A percentile compares a stretch with the other conserved stretches of the same genome.
Evolutionary conservation across 2,888 invertebrate genomes (phyloP).

Genomic region (Hydriomena furcata): DNA sequence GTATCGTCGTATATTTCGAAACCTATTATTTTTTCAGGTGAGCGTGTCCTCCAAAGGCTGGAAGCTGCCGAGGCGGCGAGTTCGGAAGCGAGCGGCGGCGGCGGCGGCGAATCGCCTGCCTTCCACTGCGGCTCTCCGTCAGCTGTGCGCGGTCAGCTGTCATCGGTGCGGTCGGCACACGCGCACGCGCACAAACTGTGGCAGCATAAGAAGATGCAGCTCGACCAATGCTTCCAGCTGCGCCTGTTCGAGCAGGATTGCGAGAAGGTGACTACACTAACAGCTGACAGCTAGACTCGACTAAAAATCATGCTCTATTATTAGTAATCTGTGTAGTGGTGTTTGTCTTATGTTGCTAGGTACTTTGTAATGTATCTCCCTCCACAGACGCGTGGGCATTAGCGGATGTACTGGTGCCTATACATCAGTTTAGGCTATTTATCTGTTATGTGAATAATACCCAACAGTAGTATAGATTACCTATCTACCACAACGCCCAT

Average conservation of each 20-base stretch:
- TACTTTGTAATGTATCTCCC: too few species aligned
- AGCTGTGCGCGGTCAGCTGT: slow-evolving; percentile 91
- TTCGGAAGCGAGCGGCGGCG: slow-evolving; percentile 82
- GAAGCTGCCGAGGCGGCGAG: slow-evolving; percentile 76
- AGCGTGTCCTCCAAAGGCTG: slow-evolving; percentile 86
- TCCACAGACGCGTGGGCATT: too few species aligned
- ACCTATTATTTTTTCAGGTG: slow-evolving; percentile 75
- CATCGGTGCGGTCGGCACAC: slow-evolving; percentile 94
- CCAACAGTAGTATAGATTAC: too few species aligned
- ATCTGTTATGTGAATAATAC: too few species aligned
- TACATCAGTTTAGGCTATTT: too few species aligned
- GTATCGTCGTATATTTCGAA: too few species aligned
- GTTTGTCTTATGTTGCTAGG: too few species aligned
- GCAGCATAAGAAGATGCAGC: slow-evolving; percentile 96
- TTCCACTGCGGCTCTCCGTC: slow-evolving; percentile 88
- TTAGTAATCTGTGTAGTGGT: too few species aligned
- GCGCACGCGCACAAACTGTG: slow-evolving; percentile 96
- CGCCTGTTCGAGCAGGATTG: slow-evolving; percentile 98
- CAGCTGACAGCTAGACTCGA: not conserved
- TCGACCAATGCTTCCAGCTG: slow-evolving; percentile 98
- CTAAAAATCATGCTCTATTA: too few species aligned
- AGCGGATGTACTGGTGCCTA: too few species aligned
- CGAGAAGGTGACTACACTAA: slow-evolving; percentile 87
- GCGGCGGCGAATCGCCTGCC: slow-evolving; percentile 85
- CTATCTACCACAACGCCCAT: too few species aligned